Percentiles rank a stretch among this genome's conserved stretches.
phyloP scores from a whole-genome alignment of 2,888 invertebrate genomes.

The Stramonita haemastoma region DNA sequence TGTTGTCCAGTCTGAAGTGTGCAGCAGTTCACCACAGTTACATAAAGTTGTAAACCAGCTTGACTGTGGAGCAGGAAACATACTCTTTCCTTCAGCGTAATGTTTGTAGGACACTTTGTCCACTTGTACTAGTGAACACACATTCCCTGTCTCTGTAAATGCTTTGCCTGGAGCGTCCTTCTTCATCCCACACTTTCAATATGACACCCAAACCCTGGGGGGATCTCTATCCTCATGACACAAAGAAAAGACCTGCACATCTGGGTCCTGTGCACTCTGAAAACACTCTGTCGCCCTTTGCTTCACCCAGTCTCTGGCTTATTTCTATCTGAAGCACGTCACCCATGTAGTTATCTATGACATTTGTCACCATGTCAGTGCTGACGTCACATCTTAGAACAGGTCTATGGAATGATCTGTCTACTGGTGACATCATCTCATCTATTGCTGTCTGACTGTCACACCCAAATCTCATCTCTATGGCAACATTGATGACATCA shows the following conservation, averaged over 20 bases:
- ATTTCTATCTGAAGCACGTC: neutral
- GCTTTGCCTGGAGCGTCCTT: neutral
- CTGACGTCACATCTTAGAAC: too few relatives aligned
- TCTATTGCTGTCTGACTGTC: too few relatives aligned
- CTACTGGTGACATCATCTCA: too few relatives aligned
- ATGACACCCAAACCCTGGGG: conserved; percentile 31
- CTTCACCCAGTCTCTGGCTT: neutral
- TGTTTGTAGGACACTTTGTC: neutral
- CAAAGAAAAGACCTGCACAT: conserved; percentile 4
- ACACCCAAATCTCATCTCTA: neutral
- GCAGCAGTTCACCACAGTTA: too few relatives aligned
- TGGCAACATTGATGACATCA: neutral
- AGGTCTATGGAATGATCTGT: too few relatives aligned
- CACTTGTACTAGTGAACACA: neutral
- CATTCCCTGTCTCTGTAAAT: conserved; percentile 3
- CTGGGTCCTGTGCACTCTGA: neutral
- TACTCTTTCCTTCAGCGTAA: too few relatives aligned
- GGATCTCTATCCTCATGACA: conserved; percentile 20
- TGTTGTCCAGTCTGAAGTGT: too few relatives aligned
- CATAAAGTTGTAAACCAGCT: too few relatives aligned
- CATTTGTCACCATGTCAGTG: too few relatives aligned
- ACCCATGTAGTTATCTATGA: neutral
- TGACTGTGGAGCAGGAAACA: too few relatives aligned
- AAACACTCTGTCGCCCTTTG: neutral
- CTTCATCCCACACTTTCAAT: neutral